phyloP scores from a whole-genome alignment of 2,113 vertebrate genomes.

The Arvicanthis niloticus region DNA sequence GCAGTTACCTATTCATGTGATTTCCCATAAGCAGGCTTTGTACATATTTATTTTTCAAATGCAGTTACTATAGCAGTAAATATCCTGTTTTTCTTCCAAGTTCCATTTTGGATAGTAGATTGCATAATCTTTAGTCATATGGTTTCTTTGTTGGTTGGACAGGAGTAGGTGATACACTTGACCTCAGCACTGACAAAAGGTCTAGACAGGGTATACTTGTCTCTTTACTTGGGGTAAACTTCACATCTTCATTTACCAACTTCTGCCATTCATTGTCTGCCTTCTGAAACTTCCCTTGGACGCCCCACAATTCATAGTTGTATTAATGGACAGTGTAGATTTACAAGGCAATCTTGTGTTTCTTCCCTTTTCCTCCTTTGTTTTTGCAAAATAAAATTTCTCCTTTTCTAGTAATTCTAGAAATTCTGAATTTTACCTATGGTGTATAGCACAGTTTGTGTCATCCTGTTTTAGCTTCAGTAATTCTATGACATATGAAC shows the following conservation, averaged over 20 bases:
- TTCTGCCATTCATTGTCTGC: not conserved
- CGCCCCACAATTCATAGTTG: not conserved
- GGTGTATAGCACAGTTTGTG: not conserved
- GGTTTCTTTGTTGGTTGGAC: not conserved
- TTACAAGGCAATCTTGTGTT: not conserved
- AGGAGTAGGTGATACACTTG: accelerated
- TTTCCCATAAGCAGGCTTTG: not conserved
- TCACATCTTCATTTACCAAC: not conserved
- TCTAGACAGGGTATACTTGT: not conserved
- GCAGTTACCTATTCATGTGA: no score
- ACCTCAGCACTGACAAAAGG: not conserved
- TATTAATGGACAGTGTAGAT: not conserved
- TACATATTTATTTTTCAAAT: not conserved
- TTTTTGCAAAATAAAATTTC: not conserved
- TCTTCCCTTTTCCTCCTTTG: accelerated
- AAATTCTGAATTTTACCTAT: not conserved
- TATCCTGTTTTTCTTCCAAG: not conserved
- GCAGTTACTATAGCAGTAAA: not conserved
- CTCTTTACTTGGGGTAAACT: no score
- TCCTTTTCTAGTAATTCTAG: not conserved
- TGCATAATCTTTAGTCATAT: no score
- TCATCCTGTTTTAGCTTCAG: not conserved
- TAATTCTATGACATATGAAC: not conserved
- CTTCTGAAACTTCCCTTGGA: not conserved
- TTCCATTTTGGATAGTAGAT: not conserved